Base-by-base conservation (phyloP, 2,113 vertebrate genomes). In the Theristicus caerulescens region DNA sequence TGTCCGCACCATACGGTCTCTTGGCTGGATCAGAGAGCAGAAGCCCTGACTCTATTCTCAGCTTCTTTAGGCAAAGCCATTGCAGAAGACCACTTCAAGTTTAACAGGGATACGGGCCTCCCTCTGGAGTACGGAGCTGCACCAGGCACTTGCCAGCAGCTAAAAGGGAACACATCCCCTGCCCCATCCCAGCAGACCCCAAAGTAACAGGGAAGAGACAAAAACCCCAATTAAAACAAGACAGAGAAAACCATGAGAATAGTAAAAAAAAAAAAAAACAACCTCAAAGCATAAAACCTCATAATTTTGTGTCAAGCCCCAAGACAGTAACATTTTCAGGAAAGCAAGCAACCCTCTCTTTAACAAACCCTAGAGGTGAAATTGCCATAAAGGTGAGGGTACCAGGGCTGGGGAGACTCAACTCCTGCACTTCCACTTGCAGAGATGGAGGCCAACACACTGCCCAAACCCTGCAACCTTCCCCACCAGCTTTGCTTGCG, bases 351-450 rank as follows among this genome's bases (percentile, higher is more conserved):
- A 9, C 7, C 9, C 15, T 34, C 12, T 83, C 71, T 72, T 36
- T 54, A 65, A 46, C 0, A 1, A 89, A 5, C 7, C 27, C 16
- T 1, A 1, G 38, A 18, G 3, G 10, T 25, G 7, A 81, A 59
- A 47, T 4, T 51, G 47, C 44, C 4, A 2, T 14, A 42, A 55
- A 38, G 12, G 25, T 13, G 7, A 51, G 29, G 9, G 13, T 58
- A 51, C 13, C 27, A 54, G n/a, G 40, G 27, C 25, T 59, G 27
- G 14, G 19, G 25, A 10, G 8, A 47, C 49, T 36, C 5, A 18
- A 2, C 14, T 58, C 21, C 47, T 55, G 15, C 6, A 4, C 25
- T 77, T 76, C 18, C 21, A 42, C 21, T 27, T 34, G 42, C 32
- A 34, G 38, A 59, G 15, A 25, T 17, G 40, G 22, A 74, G 31